Percentiles rank a stretch among this genome's conserved stretches.
Evolutionary conservation across 2,797 vertebrate genomes (phyloP).

Genomic region (Gymnoscopelus microlampas): DNA sequence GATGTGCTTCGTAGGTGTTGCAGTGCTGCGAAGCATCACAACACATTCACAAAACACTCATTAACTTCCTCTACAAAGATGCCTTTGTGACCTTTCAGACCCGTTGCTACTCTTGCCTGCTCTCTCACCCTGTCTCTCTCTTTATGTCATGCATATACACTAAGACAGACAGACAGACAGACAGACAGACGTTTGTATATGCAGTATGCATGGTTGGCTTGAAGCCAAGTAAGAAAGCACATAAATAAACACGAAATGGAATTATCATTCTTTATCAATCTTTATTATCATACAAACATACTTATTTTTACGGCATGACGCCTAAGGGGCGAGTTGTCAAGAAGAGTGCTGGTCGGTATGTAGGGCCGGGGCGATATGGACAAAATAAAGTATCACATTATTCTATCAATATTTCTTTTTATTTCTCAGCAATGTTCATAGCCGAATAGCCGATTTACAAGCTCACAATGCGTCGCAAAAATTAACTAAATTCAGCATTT

Average conservation of each 20-base stretch:
- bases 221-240: conserved; percentile 56
- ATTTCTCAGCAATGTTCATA: no score
- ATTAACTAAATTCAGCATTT: no score
- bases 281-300: no score
- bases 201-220: conserved; percentile 33
- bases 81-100: conserved; percentile 80
- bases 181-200: neutral
- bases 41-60: conserved; percentile 81
- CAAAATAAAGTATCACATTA: no score
- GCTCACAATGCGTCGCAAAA: no score
- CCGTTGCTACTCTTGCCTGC: conserved; percentile 48
- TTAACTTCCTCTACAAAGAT: conserved; percentile 81
- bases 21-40: conserved; percentile 75
- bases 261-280: conserved; percentile 54
- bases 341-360: no score
- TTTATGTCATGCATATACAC: conserved; percentile 8
- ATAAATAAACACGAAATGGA: conserved; percentile 69
- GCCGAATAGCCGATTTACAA: no score
- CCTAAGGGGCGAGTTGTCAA: no score
- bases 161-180: conserved; percentile 31
- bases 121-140: conserved; percentile 14
- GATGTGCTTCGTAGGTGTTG: conserved; percentile 76
- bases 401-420: no score
- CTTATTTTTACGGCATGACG: no score
- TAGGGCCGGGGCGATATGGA: no score